Evolutionary conservation across 2,113 vertebrate genomes (phyloP).

Genomic region (Tichodroma muraria): DNA sequence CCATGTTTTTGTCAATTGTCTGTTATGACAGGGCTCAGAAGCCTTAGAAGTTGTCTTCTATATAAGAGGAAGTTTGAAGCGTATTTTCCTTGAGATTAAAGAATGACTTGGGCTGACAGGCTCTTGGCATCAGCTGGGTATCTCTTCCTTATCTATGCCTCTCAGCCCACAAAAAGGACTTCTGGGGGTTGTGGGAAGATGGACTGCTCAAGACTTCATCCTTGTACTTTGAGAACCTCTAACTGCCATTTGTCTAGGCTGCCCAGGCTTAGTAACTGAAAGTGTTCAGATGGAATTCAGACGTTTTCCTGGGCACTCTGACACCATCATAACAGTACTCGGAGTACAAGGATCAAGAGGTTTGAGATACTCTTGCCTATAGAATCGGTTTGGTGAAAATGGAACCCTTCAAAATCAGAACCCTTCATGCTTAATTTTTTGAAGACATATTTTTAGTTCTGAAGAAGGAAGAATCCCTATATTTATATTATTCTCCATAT

Average conservation of each 20-base stretch:
- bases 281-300: background rate
- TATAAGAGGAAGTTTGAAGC: background rate
- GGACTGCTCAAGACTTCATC: background rate
- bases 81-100: slow-evolving; percentile 45
- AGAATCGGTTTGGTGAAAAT: background rate
- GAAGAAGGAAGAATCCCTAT: background rate
- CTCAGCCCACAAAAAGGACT: background rate
- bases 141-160: background rate
- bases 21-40: background rate
- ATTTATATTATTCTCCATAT: background rate
- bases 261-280: background rate
- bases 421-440: background rate
- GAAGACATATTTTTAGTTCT: background rate
- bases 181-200: background rate
- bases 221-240: background rate
- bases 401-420: background rate
- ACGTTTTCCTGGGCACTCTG: background rate
- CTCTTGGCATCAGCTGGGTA: background rate
- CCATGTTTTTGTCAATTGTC: fast-evolving
- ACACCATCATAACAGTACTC: background rate
- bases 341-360: background rate
- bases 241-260: background rate
- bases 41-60: background rate
- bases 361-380: fast-evolving
- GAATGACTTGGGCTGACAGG: background rate